Percentiles rank a stretch among this genome's conserved stretches.
These are phyloP conservation scores for Cladorhizidae sp. DNA, from an alignment of 37 sponge, comb jelly and placozoan species.

Conservation along the genomic window DNA sequence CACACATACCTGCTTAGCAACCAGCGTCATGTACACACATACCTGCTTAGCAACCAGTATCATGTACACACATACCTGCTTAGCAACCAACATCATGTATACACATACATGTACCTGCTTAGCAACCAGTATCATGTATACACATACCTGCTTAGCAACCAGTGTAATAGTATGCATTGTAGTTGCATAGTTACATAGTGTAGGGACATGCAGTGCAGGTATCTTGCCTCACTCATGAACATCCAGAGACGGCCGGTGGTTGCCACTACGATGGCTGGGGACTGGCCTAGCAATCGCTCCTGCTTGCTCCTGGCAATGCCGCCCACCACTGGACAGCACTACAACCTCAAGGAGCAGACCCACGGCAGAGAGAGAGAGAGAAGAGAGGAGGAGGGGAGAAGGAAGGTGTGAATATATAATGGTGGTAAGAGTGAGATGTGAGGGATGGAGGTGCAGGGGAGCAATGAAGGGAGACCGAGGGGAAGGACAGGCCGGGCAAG, in stretches of 20 bases:
- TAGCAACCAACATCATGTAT: too few relatives aligned
- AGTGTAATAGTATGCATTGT: too few relatives aligned
- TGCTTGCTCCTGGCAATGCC: conserved; percentile 94
- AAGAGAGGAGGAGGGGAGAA: neutral
- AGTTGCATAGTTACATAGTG: too few relatives aligned
- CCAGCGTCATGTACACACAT: too few relatives aligned
- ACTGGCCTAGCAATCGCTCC: conserved; percentile 75
- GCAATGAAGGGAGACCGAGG: neutral
- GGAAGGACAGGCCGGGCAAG: neutral
- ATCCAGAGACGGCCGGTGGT: conserved; percentile 95
- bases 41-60: too few relatives aligned
- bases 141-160: too few relatives aligned
- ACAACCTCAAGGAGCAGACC: too few relatives aligned
- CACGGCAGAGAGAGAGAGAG: neutral
- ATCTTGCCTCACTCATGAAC: conserved; percentile 84
- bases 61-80: too few relatives aligned
- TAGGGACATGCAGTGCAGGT: too few relatives aligned
- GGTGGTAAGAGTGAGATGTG: neutral
- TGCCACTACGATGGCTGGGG: conserved; percentile 90
- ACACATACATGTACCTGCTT: too few relatives aligned
- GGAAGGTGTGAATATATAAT: neutral
- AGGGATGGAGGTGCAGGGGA: neutral
- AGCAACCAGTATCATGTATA: too few relatives aligned
- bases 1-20: too few relatives aligned
- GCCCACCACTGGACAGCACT: conserved; percentile 91